These are phyloP conservation scores for Bagarius yarrelli DNA, from an alignment of 2,113 vertebrate genomes.

Conservation along the genomic window DNA sequence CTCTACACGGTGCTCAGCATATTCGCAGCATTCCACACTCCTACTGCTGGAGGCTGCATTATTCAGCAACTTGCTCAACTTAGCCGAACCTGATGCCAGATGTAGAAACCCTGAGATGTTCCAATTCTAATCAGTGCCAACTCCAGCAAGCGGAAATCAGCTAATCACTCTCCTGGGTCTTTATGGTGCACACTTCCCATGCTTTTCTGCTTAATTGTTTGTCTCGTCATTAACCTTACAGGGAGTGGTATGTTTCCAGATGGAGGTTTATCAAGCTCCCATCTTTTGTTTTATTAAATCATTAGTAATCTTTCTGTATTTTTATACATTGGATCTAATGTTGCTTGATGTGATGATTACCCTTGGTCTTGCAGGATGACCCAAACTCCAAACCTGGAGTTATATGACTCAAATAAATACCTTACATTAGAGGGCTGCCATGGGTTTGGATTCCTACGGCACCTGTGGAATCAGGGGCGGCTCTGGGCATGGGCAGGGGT, in stretches of 20 bases:
- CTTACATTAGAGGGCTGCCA: too few relatives aligned
- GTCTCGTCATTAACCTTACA: constrained; percentile 44
- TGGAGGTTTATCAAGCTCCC: constrained; percentile 4
- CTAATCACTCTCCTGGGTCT: constrained; percentile 38
- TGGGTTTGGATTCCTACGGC: too few relatives aligned
- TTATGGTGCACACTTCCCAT: constrained; percentile 3
- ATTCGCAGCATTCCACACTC: constrained; percentile 14
- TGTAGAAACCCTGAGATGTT: constrained; percentile 23
- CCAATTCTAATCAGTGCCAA: constrained; percentile 18
- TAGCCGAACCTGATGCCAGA: constrained; percentile 18
- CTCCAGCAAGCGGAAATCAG: constrained; percentile 7
- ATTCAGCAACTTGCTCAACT: constrained; percentile 5
- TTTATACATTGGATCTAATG: background rate
- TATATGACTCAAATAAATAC: constrained; percentile 1
- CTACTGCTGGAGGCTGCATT: constrained; percentile 7
- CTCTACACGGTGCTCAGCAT: constrained; percentile 22
- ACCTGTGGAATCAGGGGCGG: too few relatives aligned
- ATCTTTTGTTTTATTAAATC: constrained; percentile 6
- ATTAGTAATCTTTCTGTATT: background rate
- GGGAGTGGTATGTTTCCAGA: constrained; percentile 22
- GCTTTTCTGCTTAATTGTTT: constrained; percentile 43
- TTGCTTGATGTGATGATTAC: background rate
- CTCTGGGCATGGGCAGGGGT: too few relatives aligned
- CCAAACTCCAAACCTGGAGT: background rate
- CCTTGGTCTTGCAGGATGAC: background rate